Evolutionary conservation across 2,888 invertebrate species (phyloP), one percentile per base, ranked within the genome.

Genomic region (Sepioteuthis lessoniana): DNA sequence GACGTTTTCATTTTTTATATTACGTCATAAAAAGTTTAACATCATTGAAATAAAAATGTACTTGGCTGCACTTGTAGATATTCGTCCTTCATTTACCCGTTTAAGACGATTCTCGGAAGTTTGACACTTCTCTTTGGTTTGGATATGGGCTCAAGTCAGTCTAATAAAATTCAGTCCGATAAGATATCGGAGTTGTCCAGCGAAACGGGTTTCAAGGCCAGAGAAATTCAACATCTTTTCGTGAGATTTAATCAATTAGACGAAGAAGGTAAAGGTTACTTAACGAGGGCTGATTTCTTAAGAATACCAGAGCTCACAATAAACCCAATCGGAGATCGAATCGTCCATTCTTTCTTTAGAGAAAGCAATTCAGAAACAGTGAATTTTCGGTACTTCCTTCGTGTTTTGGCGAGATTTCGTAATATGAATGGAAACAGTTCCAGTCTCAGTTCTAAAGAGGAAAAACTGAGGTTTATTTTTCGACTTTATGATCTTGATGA

Each of bases 301-400:
- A 42, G 47, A 31, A 46, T 92, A 31, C 19, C 0, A 0, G 92
- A 92, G 42, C 47, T 92, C 16, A 31, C 47, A 10, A 92, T 92
- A 10, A 92, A 92, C 38, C 92, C 92, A 13, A 42, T 92, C n/a
- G 47, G 92, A 19, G 92, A 92, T n/a, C 92, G 92, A 25, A 92
- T 92, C n/a, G 46, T 92, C 1, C 92, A 92, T 42, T 42, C n/a
- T n/a, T 47, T 92, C 47, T 92, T 92, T 47, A 92, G n/a, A 16
- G 42, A 92, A 16, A 47, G 46, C 92, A 28, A 92, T 4, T 47
- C 46, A 13, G 92, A 92, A 42, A 47, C 19, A 28, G 47, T 92
- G 2, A n/a, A 7, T 92, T 92, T 92, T 46, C 31, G 19, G 31
- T 1, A 92, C 19, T 92, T 92, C 31, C 16, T 46, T 38, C 42